Percentiles rank a stretch among this genome's conserved stretches.
Conservation (phyloP, 2,888 invertebrate genomes). For the Tholera decimalis region DNA sequence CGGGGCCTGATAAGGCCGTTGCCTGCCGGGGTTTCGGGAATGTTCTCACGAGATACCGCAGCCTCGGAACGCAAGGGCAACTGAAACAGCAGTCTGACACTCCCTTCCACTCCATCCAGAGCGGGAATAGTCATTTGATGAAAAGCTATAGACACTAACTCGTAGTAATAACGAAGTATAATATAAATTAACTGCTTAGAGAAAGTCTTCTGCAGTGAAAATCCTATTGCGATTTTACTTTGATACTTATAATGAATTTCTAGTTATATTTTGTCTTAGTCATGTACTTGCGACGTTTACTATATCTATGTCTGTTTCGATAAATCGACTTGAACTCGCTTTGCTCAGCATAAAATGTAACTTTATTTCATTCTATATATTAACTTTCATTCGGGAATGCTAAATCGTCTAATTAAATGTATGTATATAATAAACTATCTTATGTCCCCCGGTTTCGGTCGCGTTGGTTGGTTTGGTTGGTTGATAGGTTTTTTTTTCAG, state of each 20-base stretch:
- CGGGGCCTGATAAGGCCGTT: too few species aligned
- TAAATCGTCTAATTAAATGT: background rate
- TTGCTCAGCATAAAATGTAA: conserved; percentile 7
- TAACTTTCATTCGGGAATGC: background rate
- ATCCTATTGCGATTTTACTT: conserved; percentile 8
- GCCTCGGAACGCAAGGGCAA: too few species aligned
- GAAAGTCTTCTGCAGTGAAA: conserved; percentile 46
- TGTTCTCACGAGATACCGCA: too few species aligned
- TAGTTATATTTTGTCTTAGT: conserved; percentile 8
- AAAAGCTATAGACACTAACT: too few species aligned
- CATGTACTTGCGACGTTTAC: conserved; percentile 11
- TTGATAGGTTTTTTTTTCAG: too few species aligned
- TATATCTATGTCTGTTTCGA: background rate
- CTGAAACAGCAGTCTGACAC: too few species aligned
- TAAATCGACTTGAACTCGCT: background rate
- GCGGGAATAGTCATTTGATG: too few species aligned
- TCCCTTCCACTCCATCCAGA: too few species aligned
- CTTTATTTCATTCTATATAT: conserved; percentile 8
- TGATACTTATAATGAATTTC: conserved; percentile 14
- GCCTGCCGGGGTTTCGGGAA: too few species aligned
- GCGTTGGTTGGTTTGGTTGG: too few species aligned
- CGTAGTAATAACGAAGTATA: conserved; percentile 31
- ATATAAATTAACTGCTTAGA: conserved; percentile 13
- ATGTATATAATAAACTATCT: too few species aligned
- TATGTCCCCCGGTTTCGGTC: too few species aligned